Base-by-base conservation (phyloP, 2,888 invertebrate species). In the Cristatella mucedo region DNA sequence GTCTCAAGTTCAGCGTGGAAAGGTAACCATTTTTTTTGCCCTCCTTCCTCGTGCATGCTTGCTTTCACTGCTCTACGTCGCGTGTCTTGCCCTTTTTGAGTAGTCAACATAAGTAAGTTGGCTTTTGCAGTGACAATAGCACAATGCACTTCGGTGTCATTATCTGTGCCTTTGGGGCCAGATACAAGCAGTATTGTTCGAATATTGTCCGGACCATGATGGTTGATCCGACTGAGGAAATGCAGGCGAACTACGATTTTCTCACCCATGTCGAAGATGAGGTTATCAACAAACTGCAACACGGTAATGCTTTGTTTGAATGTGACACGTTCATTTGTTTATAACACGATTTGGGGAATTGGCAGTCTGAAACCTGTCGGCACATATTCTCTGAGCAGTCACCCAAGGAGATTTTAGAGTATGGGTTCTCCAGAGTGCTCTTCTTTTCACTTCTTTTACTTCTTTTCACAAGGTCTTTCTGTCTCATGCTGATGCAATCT, bases 161-260 rank as follows among this genome's bases (percentile, higher is more conserved):
- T 48, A 80, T 91, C 33, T 91, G 91, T 63, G 84, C 84, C 9
- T 68, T 99, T 46, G 97, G 95, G 4, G 82, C 82, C 2, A 75
- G 95, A 42, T 97, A 93, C 67, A 91, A 91, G 66, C 84, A 82
- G 0, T 99, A 99, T 61, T 99, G 97, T 66, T 89, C 95, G 1
- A 97, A 97, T 63, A 82, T 99, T 52, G 84, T 87, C 9, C 76
- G 97, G 44, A 99, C 97, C 11, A 71, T 99, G 52, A 71, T 99
- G 54, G 91, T 99, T 3, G 91, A 95, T 69, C 97, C 97, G 1
- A 78, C 74, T 2, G 73, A 75, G 41, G 62, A 70, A 42, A 70
- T 77, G 49, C 66, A 68, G 53, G 76, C 87, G 70, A 79, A 78
- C 46, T 99, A 99, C 61, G 86, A 87, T 60, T 84, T 89, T 58